A percentile compares a stretch with the other conserved stretches of the same genome.
phyloP scores from a whole-genome alignment of 1,140 invertebrate genomes.

The Heliconius eleuchia region DNA sequence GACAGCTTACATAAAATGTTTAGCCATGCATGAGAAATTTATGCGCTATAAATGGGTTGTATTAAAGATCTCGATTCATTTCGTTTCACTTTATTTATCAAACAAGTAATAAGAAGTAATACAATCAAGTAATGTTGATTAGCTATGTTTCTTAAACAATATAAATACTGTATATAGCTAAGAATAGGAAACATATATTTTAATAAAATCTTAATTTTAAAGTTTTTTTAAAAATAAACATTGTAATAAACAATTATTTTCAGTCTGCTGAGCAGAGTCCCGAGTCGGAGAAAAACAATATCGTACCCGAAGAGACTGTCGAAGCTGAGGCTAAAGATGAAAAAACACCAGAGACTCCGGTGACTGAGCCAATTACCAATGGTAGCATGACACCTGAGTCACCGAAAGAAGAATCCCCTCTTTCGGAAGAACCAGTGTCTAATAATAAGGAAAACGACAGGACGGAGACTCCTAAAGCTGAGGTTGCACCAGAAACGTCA shows the following conservation, averaged over 20 bases:
- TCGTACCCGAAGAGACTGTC: conserved; percentile 58
- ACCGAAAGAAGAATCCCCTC: conserved; percentile 63
- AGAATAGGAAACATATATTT: background rate
- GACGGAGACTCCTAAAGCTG: conserved; percentile 53
- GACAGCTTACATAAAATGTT: background rate
- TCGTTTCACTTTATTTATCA: conserved; percentile 5
- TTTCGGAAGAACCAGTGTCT: conserved; percentile 48
- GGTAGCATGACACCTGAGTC: conserved; percentile 76
- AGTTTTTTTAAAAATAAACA: background rate
- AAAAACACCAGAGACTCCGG: conserved; percentile 77
- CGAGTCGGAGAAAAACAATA: conserved; percentile 57
- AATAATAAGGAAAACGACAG: conserved; percentile 50
- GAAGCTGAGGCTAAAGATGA: conserved; percentile 66
- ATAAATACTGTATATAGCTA: background rate
- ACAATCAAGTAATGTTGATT: background rate
- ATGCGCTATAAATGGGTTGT: background rate
- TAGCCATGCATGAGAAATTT: background rate
- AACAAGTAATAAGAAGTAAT: background rate
- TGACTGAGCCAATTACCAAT: conserved; percentile 78
- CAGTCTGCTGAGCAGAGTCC: conserved; percentile 62
- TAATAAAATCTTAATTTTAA: background rate
- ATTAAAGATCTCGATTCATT: background rate
- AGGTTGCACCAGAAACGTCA: conserved; percentile 64
- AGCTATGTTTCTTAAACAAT: background rate
- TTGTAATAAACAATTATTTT: conserved; percentile 34